Percentiles rank a stretch among this genome's conserved stretches.
phyloP scores from a whole-genome alignment of 2,797 vertebrate genomes.

The Mico argentatus region DNA sequence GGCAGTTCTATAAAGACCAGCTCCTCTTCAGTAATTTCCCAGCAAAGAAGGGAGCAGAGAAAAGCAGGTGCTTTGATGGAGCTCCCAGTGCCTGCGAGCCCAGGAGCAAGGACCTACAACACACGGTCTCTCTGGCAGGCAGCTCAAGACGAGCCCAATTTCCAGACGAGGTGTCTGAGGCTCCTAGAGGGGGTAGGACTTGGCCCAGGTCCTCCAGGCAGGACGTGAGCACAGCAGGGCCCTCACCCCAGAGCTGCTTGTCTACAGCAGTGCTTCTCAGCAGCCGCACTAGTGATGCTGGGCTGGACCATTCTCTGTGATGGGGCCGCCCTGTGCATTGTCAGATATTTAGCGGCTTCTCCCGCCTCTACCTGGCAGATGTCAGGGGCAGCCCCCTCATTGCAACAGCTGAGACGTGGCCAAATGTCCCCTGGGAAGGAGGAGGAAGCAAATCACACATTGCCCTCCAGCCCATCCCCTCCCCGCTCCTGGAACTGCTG shows the following conservation, averaged over 20 bases:
- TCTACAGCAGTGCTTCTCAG: neutral
- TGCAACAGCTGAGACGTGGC: neutral
- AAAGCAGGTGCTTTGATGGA: neutral
- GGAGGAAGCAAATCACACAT: neutral
- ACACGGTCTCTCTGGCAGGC: neutral
- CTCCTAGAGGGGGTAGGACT: neutral
- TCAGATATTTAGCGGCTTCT: too few relatives aligned
- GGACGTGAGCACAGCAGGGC: rapidly evolving
- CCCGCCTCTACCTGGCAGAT: neutral
- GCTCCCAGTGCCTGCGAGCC: rapidly evolving
- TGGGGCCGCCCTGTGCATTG: neutral
- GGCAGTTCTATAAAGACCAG: neutral
- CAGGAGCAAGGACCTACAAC: too few relatives aligned
- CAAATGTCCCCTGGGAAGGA: neutral
- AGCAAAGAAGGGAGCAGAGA: neutral
- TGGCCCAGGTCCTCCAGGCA: neutral
- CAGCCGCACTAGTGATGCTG: rapidly evolving
- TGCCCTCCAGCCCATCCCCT: too few relatives aligned
- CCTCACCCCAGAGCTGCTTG: neutral
- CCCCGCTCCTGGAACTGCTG: rapidly evolving
- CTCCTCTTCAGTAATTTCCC: too few relatives aligned
- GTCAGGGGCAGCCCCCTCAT: neutral
- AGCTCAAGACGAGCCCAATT: rapidly evolving
- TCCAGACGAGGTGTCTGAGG: neutral
- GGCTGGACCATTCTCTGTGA: too few relatives aligned